Evolutionary conservation across 2,888 invertebrate species (phyloP), one percentile per base, ranked within the genome.

Genomic region (Trachelus iudaicus): DNA sequence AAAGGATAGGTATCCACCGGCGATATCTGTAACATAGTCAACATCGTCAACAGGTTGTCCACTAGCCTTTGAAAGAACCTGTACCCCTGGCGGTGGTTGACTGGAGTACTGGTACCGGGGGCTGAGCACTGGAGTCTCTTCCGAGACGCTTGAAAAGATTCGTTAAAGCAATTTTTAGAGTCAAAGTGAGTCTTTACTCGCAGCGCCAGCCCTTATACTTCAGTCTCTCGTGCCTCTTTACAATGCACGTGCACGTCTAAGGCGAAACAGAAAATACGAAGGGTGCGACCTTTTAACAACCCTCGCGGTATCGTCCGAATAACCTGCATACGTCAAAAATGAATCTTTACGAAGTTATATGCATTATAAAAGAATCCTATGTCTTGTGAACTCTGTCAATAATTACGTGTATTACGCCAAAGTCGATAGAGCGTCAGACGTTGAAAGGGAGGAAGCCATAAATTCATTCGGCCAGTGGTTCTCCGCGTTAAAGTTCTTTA

Each of bases 1-100:
- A 93, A 99, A 99, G 92, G 98, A 98, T 33, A 98, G 94, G 94
- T 99, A 99, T 79, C 99, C 99, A 83, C 97, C 97, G 89, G 95
- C 95, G 89, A 98, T 96, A 92, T 97, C 98, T 98, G 93, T 81
- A 92, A 92, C 82, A 75, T 6, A 15, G 73, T 76, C 73, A 34
- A 23, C 3, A 6, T 73, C 69, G 76, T 82, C 78, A 80, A 79
- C 79, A 81, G 75, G 76, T 78, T 71, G 73, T 37, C 69, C 77
- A 73, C 13, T 30, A 30, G 56, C 9, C 23, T 9, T 15, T 56
- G 23, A 56, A 23, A 56, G 56, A 23, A 56, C 23, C 9, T 23
- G 56, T 56, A 56, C 9, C 9, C 56, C 23, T 56, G 23, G 56
- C 2, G 23, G 23, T 23, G 23, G 56, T 56, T 56, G 23, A 56